Evolutionary conservation across 2,797 vertebrate genomes (phyloP).

Genomic region (Melopsittacus undulatus): DNA sequence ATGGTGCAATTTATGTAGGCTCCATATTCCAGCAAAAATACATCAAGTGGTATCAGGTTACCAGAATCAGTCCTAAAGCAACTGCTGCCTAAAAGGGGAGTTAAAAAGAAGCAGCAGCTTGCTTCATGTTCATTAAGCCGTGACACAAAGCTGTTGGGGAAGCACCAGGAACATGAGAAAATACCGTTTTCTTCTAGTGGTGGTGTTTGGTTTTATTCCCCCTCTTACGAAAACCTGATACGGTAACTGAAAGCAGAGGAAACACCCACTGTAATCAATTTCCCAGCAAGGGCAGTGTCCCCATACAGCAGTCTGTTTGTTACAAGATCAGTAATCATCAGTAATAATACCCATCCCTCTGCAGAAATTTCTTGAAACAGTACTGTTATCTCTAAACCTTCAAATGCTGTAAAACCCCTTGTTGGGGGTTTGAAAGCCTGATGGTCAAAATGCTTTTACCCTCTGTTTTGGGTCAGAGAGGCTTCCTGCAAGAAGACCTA

Average conservation of each 20-base stretch:
- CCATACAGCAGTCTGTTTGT: neutral
- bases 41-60: constrained; percentile 48
- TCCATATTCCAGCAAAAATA: constrained; percentile 67
- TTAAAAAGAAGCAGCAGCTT: neutral
- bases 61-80: constrained; percentile 46
- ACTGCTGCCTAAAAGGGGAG: constrained; percentile 6
- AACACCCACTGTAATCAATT: neutral
- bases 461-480: neutral
- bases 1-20: constrained; percentile 31
- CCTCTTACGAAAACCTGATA: constrained; percentile 7
- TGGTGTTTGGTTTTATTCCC: neutral
- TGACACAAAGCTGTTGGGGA: constrained; percentile 7
- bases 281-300: neutral
- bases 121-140: neutral
- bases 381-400: neutral
- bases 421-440: neutral
- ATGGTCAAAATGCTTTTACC: neutral
- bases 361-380: neutral
- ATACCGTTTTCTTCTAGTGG: neutral
- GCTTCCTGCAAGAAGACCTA: constrained; percentile 34
- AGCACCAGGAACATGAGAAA: neutral
- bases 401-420: neutral
- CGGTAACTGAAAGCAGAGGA: neutral
- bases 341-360: neutral
- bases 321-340: neutral